These are phyloP conservation scores for Platysteira castanea DNA, from an alignment of 2,113 vertebrate species.

Conservation along the genomic window DNA sequence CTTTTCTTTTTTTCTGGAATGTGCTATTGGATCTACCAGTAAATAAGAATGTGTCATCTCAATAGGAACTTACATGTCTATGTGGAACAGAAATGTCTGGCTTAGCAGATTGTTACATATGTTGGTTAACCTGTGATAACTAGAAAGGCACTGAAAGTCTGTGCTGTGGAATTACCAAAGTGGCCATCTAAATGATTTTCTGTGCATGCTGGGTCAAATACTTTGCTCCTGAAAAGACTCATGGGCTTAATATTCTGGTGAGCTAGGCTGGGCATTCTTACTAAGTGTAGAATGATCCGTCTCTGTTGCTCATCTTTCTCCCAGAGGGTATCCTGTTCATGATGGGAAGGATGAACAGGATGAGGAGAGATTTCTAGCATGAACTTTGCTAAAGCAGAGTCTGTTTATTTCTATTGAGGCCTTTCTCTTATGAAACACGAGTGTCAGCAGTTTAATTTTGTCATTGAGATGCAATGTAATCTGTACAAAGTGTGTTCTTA, in stretches of 20 bases:
- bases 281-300: not conserved
- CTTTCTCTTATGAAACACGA: not conserved
- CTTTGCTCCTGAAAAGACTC: not conserved
- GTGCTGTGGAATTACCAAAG: not conserved
- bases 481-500: not conserved
- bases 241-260: not conserved
- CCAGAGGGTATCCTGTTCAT: not conserved
- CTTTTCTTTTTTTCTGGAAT: not conserved
- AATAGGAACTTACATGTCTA: not conserved
- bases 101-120: not conserved
- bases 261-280: not conserved
- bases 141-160: not conserved
- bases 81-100: not conserved
- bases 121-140: not conserved
- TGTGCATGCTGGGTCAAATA: not conserved
- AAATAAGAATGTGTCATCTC: not conserved
- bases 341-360: not conserved
- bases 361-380: not conserved
- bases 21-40: not conserved
- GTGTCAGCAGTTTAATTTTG: not conserved
- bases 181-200: not conserved
- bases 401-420: not conserved
- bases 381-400: not conserved
- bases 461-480: not conserved
- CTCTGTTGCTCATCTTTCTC: not conserved